These are phyloP conservation scores for Tortricodes alternella DNA, from an alignment of 2,888 invertebrate species.

Conservation along the genomic window DNA sequence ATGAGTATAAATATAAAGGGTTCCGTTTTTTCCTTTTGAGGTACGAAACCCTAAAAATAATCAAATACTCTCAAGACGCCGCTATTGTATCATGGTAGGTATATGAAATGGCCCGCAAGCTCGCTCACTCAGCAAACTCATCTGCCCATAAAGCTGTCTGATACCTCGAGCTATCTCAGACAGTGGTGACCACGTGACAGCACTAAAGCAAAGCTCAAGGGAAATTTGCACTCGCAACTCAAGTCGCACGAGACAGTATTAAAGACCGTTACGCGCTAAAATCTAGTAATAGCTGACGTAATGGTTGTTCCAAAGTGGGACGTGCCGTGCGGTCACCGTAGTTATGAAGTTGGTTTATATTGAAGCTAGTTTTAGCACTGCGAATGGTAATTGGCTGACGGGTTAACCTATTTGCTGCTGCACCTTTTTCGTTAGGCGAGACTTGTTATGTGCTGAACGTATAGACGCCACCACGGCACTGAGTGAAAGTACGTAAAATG, in stretches of 20 bases:
- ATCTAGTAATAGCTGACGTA: conserved; percentile 21
- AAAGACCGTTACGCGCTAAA: conserved; percentile 24
- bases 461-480: too few species aligned
- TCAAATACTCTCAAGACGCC: neutral
- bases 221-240: conserved; percentile 25
- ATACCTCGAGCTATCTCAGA: neutral
- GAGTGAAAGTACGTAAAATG: too few species aligned
- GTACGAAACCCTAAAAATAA: neutral
- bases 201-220: conserved; percentile 4
- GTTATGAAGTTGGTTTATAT: conserved; percentile 5
- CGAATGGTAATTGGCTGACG: neutral
- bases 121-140: neutral
- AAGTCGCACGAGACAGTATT: conserved; percentile 16
- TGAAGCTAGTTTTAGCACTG: neutral
- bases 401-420: too few species aligned
- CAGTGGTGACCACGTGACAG: conserved; percentile 5
- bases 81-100: neutral
- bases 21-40: too few species aligned
- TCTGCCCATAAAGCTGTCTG: conserved; percentile 2
- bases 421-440: too few species aligned
- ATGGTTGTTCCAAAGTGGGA: conserved; percentile 19
- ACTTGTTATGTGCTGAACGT: too few species aligned
- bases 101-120: neutral
- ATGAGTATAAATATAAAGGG: too few species aligned
- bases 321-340: conserved; percentile 7